These are phyloP conservation scores for Ostrea edulis DNA, from an alignment of 1,140 invertebrate genomes.

Conservation along the genomic window DNA sequence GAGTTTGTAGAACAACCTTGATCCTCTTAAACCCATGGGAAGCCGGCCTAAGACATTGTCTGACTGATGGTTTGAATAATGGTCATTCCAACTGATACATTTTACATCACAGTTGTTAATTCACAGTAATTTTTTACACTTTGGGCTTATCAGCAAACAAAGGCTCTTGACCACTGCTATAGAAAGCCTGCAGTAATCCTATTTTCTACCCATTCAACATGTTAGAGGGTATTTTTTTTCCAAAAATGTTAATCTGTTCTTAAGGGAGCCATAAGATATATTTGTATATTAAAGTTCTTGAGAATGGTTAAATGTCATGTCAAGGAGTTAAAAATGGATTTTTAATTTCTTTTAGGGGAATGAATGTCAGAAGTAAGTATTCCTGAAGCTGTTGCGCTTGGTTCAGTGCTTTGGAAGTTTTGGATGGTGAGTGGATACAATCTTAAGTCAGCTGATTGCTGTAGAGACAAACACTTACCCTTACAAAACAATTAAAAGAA, in stretches of 20 bases:
- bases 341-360: slow-evolving; percentile 29
- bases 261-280: slow-evolving; percentile 32
- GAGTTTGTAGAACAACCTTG: neutral
- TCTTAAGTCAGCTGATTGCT: neutral
- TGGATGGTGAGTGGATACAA: slow-evolving; percentile 20
- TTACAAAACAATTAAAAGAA: neutral
- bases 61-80: slow-evolving; percentile 25
- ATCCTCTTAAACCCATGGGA: slow-evolving; percentile 30
- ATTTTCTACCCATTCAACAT: slow-evolving; percentile 3
- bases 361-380: slow-evolving; percentile 8
- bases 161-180: neutral
- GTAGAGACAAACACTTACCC: neutral
- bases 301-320: slow-evolving; percentile 28
- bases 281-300: slow-evolving; percentile 34
- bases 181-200: slow-evolving; percentile 11
- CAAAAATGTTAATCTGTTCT: slow-evolving; percentile 27
- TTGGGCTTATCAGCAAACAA: neutral
- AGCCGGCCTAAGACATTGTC: neutral
- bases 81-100: slow-evolving; percentile 20
- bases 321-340: slow-evolving; percentile 36
- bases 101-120: slow-evolving; percentile 25
- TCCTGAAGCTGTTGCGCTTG: slow-evolving; percentile 15
- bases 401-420: neutral
- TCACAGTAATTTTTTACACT: slow-evolving; percentile 34
- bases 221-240: neutral